These are phyloP conservation scores for Diarsia mendica DNA, from an alignment of 2,888 invertebrate genomes.

Conservation along the genomic window DNA sequence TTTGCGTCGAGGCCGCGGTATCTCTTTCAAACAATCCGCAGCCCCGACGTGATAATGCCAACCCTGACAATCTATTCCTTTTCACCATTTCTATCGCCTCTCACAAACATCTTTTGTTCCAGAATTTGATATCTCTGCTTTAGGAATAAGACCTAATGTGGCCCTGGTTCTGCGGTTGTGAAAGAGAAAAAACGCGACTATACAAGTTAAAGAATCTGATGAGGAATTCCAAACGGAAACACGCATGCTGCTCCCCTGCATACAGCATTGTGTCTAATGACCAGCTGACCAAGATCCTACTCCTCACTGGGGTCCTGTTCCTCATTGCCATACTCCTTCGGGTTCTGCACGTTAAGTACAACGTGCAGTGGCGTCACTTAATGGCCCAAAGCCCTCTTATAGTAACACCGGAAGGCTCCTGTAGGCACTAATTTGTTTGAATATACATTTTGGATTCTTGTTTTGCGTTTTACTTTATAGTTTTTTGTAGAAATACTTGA, in stretches of 20 bases:
- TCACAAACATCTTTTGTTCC: conserved; percentile 26
- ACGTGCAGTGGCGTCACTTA: not conserved
- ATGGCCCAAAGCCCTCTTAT: not conserved
- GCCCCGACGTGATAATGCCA: too few species aligned
- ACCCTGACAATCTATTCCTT: not conserved
- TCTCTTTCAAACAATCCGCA: too few species aligned
- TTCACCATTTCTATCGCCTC: not conserved
- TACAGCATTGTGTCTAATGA: conserved; percentile 15
- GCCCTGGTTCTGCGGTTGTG: not conserved
- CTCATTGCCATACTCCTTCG: conserved; percentile 18
- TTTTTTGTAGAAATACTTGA: too few species aligned
- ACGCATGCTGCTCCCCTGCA: not conserved
- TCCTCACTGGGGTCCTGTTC: conserved; percentile 57
- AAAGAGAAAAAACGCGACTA: conserved; percentile 47
- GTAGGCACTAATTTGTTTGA: not conserved
- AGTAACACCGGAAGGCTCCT: not conserved
- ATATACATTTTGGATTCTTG: conserved; percentile 33
- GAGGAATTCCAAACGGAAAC: conserved; percentile 39
- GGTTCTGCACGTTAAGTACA: conserved; percentile 27
- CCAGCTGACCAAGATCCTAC: conserved; percentile 48
- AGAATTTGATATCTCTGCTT: conserved; percentile 24
- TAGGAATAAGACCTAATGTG: conserved; percentile 26
- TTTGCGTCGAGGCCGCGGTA: too few species aligned
- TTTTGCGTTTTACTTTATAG: conserved; percentile 23
- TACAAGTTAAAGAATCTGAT: conserved; percentile 66